These are phyloP conservation scores for Zele albiditarsus DNA, from an alignment of 2,888 invertebrate species.

Conservation along the genomic window DNA sequence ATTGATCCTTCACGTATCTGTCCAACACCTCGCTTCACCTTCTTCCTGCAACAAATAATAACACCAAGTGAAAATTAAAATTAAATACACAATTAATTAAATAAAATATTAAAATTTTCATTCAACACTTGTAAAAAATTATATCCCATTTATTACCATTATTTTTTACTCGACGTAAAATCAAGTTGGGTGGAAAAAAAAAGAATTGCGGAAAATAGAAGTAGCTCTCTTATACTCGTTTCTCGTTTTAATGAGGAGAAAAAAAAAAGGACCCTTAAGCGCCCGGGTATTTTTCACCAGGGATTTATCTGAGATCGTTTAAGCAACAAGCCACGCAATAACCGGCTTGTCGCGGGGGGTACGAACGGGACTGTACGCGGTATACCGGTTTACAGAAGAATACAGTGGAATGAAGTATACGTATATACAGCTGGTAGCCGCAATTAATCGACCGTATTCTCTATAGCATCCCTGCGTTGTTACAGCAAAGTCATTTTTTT, in stretches of 20 bases:
- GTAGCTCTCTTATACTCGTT: conserved; percentile 1
- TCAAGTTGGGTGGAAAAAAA: neutral
- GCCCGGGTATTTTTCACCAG: conserved; percentile 44
- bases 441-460: conserved; percentile 62
- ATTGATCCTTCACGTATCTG: conserved; percentile 28
- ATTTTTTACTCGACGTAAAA: conserved; percentile 14
- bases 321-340: conserved; percentile 52
- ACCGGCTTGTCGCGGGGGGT: conserved; percentile 46
- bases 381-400: conserved; percentile 4
- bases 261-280: conserved; percentile 2
- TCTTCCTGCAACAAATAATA: conserved; percentile 36
- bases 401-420: conserved; percentile 22
- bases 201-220: neutral
- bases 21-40: conserved; percentile 15
- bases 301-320: conserved; percentile 51
- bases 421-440: conserved; percentile 46
- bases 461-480: conserved; percentile 52
- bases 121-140: neutral
- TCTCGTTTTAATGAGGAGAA: conserved; percentile 28
- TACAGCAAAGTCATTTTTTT: conserved; percentile 51
- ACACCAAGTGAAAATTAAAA: neutral
- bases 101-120: neutral
- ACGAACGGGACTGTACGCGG: conserved; percentile 15
- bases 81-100: neutral
- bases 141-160: conserved; percentile 12